Percentiles rank a stretch among this genome's conserved stretches.
phyloP scores from a whole-genome alignment of 2,888 invertebrate species.

The Aphrophora alni region DNA sequence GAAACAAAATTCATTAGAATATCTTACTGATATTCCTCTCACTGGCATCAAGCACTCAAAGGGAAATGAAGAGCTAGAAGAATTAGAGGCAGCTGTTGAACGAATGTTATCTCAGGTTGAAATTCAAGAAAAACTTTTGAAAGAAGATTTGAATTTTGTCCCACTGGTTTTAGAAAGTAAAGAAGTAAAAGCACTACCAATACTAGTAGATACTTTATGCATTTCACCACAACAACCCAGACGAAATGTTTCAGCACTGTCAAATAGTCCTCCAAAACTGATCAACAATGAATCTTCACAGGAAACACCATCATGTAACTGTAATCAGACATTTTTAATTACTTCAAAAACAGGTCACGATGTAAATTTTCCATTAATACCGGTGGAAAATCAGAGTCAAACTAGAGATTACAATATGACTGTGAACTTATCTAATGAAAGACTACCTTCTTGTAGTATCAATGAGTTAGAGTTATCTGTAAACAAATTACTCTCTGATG shows the following conservation, averaged over 20 bases:
- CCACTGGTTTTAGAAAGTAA: slow-evolving; percentile 37
- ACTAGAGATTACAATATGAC: neutral
- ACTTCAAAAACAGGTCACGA: neutral
- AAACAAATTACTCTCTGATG: slow-evolving; percentile 43
- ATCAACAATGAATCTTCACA: neutral
- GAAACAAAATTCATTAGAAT: neutral
- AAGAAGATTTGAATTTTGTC: slow-evolving; percentile 54
- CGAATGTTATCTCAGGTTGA: slow-evolving; percentile 58
- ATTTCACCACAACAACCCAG: slow-evolving; percentile 22
- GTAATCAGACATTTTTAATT: neutral
- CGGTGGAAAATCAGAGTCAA: too few relatives aligned
- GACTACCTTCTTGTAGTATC: slow-evolving; percentile 35
- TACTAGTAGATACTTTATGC: slow-evolving; percentile 37
- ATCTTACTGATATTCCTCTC: neutral
- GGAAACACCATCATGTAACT: neutral
- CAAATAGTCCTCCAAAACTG: neutral
- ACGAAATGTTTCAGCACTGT: neutral
- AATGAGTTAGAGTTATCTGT: slow-evolving; percentile 44
- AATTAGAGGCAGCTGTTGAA: slow-evolving; percentile 58
- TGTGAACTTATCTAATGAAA: neutral
- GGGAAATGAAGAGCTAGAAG: slow-evolving; percentile 46
- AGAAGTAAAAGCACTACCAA: slow-evolving; percentile 37
- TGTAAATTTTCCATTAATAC: neutral
- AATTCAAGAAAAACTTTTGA: slow-evolving; percentile 56
- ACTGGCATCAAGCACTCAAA: slow-evolving; percentile 9